Base-by-base conservation (phyloP, 2,797 vertebrate species). In the Nannoperca australis region DNA sequence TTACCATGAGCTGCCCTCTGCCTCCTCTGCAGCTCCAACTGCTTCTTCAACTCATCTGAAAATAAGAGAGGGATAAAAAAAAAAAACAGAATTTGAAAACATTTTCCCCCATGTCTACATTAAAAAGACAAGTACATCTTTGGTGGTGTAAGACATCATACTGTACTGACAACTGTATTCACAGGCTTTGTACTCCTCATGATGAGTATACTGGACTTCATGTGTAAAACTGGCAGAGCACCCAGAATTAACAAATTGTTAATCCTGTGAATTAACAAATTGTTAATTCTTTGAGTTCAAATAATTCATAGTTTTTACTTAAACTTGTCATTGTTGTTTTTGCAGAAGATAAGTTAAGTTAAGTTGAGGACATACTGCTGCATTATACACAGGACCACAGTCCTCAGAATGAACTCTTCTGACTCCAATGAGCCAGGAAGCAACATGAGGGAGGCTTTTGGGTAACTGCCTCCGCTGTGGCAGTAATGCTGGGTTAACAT, bases 31-130 rank as follows among this genome's bases (percentile, higher is more conserved):
- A 93, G 91, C 27, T 92, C 96, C 79, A 98, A 88, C 38, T 95
- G 92, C 76, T 92, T 95, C 94, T 97, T 99, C 88, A 98, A 84
- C 73, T 90, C 91, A 83, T 95, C 97, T 99, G 93, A 66, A 54
- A 85, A 73, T 89, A 55, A 55, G 32, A 67, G 24, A 66, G 20
- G 4, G 18, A 7, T 42, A 27, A 59, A 14, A 61, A 51, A 64
- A 62, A 53, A 10, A 36, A 20, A 5, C 2, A 40, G 36, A 10
- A 38, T 20, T 32, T 20, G 5, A 50, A 56, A 54, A 44, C 3
- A 20, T 61, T 30, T 14, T 2, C 12, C 3, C 42, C 5, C 5
- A 42, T 63, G 18, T 34, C 50, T 44, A 32, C 14, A 61, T 45
- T 24, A 12, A 45, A 11, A 53, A 58, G 4, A 14, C 53, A 7